Evolutionary conservation across 2,113 vertebrate species (phyloP).

Genomic region (Emydocephalus ijimae): DNA sequence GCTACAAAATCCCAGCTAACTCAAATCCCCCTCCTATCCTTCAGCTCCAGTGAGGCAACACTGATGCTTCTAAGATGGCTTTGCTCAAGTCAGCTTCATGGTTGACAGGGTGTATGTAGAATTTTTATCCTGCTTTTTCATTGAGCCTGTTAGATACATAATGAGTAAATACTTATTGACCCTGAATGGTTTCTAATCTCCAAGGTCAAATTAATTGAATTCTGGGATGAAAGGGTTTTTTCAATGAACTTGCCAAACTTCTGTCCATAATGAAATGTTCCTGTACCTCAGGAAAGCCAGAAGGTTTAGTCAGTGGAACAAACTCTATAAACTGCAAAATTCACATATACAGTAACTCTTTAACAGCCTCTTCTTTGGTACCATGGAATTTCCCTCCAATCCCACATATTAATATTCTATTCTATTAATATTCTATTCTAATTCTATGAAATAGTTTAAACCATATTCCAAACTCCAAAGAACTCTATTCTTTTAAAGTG

Average conservation of each 20-base stretch:
- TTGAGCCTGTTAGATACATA: neutral
- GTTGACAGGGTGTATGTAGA: too few species aligned
- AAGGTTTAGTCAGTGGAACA: neutral
- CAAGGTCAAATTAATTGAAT: neutral
- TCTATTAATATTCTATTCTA: too few species aligned
- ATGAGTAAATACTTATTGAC: neutral
- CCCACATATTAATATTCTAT: neutral
- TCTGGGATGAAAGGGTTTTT: neutral
- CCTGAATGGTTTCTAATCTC: neutral
- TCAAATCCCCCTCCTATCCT: too few species aligned
- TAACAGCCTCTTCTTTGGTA: neutral
- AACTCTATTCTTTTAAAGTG: neutral
- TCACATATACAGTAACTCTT: neutral
- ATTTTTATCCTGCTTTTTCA: too few species aligned
- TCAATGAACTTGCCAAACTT: neutral
- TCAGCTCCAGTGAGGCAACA: too few species aligned
- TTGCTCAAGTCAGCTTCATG: too few species aligned
- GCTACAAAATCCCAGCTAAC: too few species aligned
- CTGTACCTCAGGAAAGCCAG: neutral
- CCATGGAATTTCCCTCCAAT: neutral
- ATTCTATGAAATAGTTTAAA: too few species aligned
- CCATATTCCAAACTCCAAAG: too few species aligned
- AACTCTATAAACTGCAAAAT: neutral
- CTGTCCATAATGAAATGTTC: neutral
- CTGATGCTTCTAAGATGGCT: too few species aligned